Conservation (phyloP, 2,113 vertebrate species). For the Panthera uncia region DNA sequence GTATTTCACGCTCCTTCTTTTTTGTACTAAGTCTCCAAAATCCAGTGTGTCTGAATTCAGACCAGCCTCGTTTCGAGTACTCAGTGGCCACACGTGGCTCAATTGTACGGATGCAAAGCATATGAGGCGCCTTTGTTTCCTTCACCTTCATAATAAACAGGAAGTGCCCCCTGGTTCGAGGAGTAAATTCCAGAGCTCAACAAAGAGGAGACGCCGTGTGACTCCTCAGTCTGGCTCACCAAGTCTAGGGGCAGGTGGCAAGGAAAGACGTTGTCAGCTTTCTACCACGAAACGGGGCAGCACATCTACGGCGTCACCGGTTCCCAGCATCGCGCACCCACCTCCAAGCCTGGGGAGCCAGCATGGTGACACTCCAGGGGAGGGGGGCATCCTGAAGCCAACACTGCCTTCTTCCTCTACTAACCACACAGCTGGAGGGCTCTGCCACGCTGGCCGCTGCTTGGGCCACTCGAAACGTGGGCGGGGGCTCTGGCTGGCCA, state of each 20-base stretch:
- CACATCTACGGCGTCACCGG: accelerated
- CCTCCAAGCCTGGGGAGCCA: not conserved
- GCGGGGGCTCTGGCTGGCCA: too few relatives aligned
- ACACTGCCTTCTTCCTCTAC: accelerated
- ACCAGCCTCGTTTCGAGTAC: not conserved
- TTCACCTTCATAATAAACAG: not conserved
- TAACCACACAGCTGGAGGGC: accelerated
- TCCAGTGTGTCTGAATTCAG: accelerated
- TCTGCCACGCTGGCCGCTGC: not conserved
- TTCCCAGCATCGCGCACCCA: accelerated
- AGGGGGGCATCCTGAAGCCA: not conserved
- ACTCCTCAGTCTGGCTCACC: not conserved
- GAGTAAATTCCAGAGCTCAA: not conserved
- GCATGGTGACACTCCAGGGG: accelerated
- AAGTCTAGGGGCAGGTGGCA: accelerated
- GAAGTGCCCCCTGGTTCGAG: not conserved
- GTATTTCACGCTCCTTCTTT: not conserved
- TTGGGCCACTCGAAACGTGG: too few relatives aligned
- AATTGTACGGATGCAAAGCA: accelerated
- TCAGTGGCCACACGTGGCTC: accelerated
- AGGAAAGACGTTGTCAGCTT: not conserved
- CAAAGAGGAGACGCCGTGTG: accelerated
- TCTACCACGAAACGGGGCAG: not conserved
- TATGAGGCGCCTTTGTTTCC: accelerated
- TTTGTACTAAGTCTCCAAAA: not conserved